These are phyloP conservation scores for Trematomus loennbergii DNA, from an alignment of 2,113 vertebrate genomes.

Conservation along the genomic window DNA sequence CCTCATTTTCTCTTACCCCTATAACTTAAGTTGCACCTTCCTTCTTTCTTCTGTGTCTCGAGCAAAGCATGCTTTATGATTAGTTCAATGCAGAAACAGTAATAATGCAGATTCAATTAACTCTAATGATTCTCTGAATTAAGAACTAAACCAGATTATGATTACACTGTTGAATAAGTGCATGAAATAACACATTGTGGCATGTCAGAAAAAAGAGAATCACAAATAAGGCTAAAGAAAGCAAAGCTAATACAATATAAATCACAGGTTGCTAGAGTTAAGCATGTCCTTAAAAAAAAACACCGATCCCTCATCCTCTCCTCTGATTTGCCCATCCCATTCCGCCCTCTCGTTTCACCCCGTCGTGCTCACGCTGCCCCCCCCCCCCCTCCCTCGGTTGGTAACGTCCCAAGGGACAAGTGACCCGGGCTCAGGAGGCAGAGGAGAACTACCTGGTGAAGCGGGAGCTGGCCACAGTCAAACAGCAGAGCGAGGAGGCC, in stretches of 20 bases:
- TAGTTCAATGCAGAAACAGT: constrained; percentile 30
- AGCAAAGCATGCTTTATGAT: constrained; percentile 75
- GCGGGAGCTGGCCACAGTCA: constrained; percentile 98
- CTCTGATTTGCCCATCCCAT: constrained; percentile 53
- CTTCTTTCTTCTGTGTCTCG: constrained; percentile 23
- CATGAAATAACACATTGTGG: constrained; percentile 64
- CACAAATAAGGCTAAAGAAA: constrained; percentile 23
- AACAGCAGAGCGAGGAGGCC: constrained; percentile 97
- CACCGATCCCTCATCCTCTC: constrained; percentile 31
- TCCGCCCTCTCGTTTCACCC: constrained; percentile 43
- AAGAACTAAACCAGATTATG: constrained; percentile 28
- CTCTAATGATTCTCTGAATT: background rate
- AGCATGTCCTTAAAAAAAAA: constrained; percentile 71
- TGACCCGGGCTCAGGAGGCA: constrained; percentile 99
- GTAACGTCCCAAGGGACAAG: constrained; percentile 99
- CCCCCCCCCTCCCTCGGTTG: constrained; percentile 72
- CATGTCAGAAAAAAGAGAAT: constrained; percentile 18
- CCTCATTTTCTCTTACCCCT: constrained; percentile 72
- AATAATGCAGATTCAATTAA: constrained; percentile 3
- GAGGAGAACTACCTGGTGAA: constrained; percentile 99
- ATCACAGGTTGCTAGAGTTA: constrained; percentile 31
- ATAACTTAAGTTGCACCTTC: constrained; percentile 38
- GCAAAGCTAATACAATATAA: constrained; percentile 25
- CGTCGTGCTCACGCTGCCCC: constrained; percentile 63
- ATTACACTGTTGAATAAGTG: constrained; percentile 42